Base-by-base conservation (phyloP, 2,888 invertebrate genomes). In the Glaucopsyche alexis region DNA sequence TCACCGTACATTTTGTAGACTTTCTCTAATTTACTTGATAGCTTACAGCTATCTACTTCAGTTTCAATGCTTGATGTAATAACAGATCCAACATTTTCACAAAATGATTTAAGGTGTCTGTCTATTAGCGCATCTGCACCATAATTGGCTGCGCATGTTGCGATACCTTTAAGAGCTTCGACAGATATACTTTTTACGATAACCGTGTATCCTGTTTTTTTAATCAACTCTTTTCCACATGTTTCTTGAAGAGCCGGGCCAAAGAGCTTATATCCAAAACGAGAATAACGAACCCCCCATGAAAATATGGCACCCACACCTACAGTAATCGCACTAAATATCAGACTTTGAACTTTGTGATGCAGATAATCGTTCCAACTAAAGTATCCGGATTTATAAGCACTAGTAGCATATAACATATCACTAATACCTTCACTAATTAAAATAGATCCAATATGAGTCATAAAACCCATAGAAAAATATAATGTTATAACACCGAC, bases 361-460 rank as follows among this genome's bases (percentile, higher is more conserved):
- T 67, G 14, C 13, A 67, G 14, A 29, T 72, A 72, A 42, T 72
- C 72, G 19, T 67, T 45, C 72, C 72, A 72, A 52, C 49, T 67
- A 42, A 72, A 72, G 50, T 72, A 72, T 42, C 72, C 72, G 8
- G 72, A 67, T 55, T 42, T 72, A 14, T 29, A 67, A 19, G 72
- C 72, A 40, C 19, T 67, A n/a, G 42, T 45, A 13, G 72, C 67
- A 67, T 66, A 72, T 16, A 72, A 67, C 42, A 72, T 72, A 45
- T 72, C 72, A 29, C 52, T 72, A 3, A 72, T 45, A 9, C 72
- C 72, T 67, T 69, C 72, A 45, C 72, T 67, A 45, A 72, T 72
- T 45, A 72, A 52, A 16, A 50, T 19, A 45, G 72, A 50, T 16
- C 67, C 72, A 14, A 72, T 7, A 29, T 72, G 67, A 69, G 72